Conservation (phyloP, 2,113 vertebrate species). For the Kryptolebias marmoratus region DNA sequence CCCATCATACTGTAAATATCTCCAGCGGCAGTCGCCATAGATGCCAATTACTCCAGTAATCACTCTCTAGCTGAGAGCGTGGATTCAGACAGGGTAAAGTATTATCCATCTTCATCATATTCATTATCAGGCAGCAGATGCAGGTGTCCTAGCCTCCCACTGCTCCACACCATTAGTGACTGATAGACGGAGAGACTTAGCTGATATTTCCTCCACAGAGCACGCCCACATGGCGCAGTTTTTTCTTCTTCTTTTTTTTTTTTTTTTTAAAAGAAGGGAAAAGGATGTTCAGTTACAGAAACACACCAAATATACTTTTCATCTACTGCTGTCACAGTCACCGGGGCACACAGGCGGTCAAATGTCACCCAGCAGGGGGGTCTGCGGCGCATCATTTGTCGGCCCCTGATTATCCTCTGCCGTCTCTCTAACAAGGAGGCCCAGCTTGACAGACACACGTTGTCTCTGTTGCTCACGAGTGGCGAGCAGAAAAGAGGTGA, state of each 20-base stretch:
- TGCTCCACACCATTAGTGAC: conserved; percentile 71
- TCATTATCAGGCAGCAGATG: conserved; percentile 74
- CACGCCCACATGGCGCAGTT: conserved; percentile 19
- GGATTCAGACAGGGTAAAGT: conserved; percentile 62
- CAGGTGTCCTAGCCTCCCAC: conserved; percentile 71
- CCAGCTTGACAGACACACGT: conserved; percentile 43
- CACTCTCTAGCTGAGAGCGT: conserved; percentile 64
- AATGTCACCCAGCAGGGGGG: conserved; percentile 52
- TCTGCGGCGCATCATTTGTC: conserved; percentile 60
- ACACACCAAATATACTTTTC: conserved; percentile 6
- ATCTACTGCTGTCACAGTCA: conserved; percentile 9
- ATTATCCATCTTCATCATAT: conserved; percentile 80
- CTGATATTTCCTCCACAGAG: conserved; percentile 41
- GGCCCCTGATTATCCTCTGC: conserved; percentile 59
- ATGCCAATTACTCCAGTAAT: conserved; percentile 71
- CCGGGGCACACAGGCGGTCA: conserved; percentile 36
- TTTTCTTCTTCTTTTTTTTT: background rate
- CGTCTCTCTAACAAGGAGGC: conserved; percentile 67
- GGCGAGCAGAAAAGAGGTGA: conserved; percentile 46
- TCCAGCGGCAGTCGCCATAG: conserved; percentile 51
- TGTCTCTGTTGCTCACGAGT: conserved; percentile 17
- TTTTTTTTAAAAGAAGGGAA: background rate
- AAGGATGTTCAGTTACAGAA: conserved; percentile 24
- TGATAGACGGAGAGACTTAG: conserved; percentile 57
- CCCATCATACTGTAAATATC: conserved; percentile 39